Percentiles rank a stretch among this genome's conserved stretches.
phyloP scores from a whole-genome alignment of 2,797 vertebrate genomes.

The Falco columbarius region DNA sequence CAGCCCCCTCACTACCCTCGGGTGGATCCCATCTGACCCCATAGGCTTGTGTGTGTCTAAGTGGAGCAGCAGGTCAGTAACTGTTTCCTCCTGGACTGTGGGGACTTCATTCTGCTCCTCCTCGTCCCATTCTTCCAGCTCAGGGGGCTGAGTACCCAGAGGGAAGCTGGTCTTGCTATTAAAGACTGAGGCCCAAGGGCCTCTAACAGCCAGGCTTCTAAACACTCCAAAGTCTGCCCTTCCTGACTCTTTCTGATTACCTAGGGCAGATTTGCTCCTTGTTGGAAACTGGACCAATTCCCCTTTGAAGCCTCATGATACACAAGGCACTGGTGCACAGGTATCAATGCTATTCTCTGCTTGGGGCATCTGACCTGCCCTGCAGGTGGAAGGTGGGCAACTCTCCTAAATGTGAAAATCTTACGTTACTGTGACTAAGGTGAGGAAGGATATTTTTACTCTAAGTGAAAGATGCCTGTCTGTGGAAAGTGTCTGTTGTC shows the following conservation, averaged over 20 bases:
- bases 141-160: too few relatives aligned
- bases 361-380: neutral
- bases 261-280: neutral
- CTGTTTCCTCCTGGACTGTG: too few relatives aligned
- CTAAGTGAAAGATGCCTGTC: neutral
- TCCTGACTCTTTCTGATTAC: neutral
- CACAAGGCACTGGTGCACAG: neutral
- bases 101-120: too few relatives aligned
- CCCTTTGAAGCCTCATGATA: neutral
- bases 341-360: accelerated
- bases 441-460: neutral
- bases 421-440: neutral
- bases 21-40: too few relatives aligned
- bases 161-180: too few relatives aligned
- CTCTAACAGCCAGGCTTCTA: too few relatives aligned
- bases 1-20: too few relatives aligned
- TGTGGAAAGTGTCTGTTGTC: neutral
- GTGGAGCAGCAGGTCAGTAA: too few relatives aligned
- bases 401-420: neutral
- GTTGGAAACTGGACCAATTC: neutral
- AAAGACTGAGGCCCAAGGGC: too few relatives aligned
- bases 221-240: too few relatives aligned
- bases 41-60: too few relatives aligned
- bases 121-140: too few relatives aligned
- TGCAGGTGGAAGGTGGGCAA: neutral